Percentiles rank a stretch among this genome's conserved stretches.
phyloP scores from a whole-genome alignment of 2,113 vertebrate genomes.

The Sylvia atricapilla region DNA sequence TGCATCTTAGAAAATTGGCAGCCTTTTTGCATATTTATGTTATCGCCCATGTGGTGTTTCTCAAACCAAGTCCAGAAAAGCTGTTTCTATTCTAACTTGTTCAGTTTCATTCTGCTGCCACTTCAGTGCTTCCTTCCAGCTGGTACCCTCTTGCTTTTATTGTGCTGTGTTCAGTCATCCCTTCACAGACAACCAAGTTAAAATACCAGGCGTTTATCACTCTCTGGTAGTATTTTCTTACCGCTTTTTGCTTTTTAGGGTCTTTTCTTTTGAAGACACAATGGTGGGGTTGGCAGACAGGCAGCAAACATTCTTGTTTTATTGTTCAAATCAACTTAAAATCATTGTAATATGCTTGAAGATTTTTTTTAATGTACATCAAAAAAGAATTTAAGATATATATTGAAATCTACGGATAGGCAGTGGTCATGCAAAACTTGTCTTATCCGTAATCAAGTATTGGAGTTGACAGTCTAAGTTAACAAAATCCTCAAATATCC shows the following conservation, averaged over 20 bases:
- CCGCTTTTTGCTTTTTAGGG: not conserved
- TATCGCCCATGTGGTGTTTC: not conserved
- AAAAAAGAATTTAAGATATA: not conserved
- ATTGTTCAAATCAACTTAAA: not conserved
- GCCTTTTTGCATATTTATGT: not conserved
- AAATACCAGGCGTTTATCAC: not conserved
- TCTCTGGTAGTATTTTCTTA: not conserved
- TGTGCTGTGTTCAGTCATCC: not conserved
- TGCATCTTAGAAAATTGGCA: not conserved
- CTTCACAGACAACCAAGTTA: not conserved
- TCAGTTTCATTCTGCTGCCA: not conserved
- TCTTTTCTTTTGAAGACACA: not conserved
- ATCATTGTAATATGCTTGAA: not conserved
- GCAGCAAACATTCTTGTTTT: not conserved
- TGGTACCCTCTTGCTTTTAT: not conserved
- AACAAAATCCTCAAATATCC: constrained; percentile 10
- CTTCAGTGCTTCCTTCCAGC: constrained; percentile 3
- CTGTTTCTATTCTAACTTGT: not conserved
- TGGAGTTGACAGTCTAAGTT: not conserved
- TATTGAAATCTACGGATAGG: not conserved
- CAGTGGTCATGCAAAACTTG: not conserved
- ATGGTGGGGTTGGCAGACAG: not conserved
- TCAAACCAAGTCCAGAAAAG: not conserved
- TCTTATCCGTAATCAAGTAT: not conserved
- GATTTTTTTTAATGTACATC: not conserved